Conservation (phyloP, 2,888 invertebrate species). For the Protonemura montana region DNA sequence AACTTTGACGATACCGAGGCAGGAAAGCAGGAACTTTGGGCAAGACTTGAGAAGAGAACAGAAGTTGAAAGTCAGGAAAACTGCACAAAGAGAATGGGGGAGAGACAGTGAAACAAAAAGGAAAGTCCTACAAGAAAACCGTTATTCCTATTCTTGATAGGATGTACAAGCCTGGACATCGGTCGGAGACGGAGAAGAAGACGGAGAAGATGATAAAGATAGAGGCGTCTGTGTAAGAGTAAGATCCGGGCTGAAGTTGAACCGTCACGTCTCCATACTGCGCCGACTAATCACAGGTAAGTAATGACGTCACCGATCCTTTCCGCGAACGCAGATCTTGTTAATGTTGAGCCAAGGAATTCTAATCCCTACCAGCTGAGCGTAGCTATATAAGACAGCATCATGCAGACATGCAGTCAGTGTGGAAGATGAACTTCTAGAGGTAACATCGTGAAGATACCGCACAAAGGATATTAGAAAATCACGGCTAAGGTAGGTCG, state of each 20-base stretch:
- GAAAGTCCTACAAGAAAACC: no score
- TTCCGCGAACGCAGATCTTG: conserved; percentile 12
- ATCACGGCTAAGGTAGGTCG: background rate
- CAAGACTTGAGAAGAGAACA: no score
- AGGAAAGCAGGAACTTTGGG: no score
- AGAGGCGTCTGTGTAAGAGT: no score
- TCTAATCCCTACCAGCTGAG: conserved; percentile 1
- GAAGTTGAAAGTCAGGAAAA: no score
- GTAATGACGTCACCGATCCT: background rate
- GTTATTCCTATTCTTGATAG: no score
- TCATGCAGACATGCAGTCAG: background rate
- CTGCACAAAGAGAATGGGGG: no score
- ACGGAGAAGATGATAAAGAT: no score
- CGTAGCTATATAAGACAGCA: conserved; percentile 4
- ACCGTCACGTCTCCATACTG: background rate
- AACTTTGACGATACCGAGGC: no score
- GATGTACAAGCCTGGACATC: no score
- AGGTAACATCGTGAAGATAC: background rate
- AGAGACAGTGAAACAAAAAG: no score
- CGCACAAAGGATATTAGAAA: background rate
- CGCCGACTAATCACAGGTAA: background rate
- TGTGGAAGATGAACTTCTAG: conserved; percentile 5
- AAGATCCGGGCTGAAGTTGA: background rate
- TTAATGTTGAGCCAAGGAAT: background rate
- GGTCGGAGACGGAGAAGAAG: no score